phyloP scores from a whole-genome alignment of 2,113 vertebrate species.

The Cricetomys ansorgei region DNA sequence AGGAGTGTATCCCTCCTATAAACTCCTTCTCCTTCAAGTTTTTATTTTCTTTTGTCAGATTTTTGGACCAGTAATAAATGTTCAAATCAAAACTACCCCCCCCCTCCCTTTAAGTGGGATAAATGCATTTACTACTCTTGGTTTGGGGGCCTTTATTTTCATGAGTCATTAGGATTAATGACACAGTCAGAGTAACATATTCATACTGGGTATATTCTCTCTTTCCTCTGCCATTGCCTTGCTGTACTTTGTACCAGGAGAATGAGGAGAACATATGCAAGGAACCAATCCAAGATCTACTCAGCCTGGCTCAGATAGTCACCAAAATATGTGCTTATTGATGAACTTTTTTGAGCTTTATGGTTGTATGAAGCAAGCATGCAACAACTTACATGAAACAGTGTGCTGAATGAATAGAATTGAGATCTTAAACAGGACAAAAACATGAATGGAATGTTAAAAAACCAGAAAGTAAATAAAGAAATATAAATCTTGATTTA shows the following conservation, averaged over 20 bases:
- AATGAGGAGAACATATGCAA: background rate
- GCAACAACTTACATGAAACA: background rate
- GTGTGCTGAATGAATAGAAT: background rate
- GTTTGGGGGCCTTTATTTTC: background rate
- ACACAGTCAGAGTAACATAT: background rate
- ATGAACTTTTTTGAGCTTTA: background rate
- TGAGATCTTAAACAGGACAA: background rate
- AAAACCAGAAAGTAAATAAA: background rate
- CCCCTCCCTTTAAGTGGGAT: background rate
- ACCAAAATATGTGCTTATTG: background rate
- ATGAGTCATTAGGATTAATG: background rate
- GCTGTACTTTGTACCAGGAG: background rate
- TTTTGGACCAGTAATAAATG: background rate
- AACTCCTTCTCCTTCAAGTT: background rate
- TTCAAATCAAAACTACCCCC: background rate
- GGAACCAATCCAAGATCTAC: background rate
- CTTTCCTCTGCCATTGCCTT: background rate
- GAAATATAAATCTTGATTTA: background rate
- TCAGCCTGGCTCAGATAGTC: background rate
- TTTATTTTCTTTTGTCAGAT: background rate
- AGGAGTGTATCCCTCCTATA: background rate
- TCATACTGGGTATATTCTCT: background rate
- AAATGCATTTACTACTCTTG: background rate
- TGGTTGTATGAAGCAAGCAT: background rate
- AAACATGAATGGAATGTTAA: background rate